phyloP scores from a whole-genome alignment of 2,113 vertebrate species.

The Ophthalmotilapia sp. region DNA sequence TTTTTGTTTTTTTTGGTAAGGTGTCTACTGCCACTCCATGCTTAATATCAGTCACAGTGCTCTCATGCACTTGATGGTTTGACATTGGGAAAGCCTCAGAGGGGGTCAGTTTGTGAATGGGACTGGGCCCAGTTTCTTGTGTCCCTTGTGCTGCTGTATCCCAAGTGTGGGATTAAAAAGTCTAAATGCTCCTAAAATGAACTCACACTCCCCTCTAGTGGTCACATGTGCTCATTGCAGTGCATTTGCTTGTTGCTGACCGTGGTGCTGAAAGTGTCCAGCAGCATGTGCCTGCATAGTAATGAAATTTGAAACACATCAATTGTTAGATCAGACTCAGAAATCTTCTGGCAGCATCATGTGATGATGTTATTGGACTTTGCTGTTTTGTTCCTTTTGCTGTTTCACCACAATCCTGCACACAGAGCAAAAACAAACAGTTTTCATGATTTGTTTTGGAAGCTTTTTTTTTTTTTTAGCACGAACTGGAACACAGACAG shows the following conservation, averaged over 20 bases:
- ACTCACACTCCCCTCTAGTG: neutral
- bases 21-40: neutral
- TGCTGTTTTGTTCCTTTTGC: neutral
- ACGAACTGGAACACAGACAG: neutral
- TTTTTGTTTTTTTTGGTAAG: neutral
- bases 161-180: neutral
- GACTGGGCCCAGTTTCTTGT: neutral
- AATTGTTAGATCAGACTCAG: neutral
- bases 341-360: neutral
- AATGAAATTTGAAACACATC: neutral
- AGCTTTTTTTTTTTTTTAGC: neutral
- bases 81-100: neutral
- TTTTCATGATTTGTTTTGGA: neutral
- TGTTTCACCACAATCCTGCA: neutral
- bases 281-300: neutral
- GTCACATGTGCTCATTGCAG: neutral
- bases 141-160: neutral
- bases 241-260: neutral
- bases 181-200: neutral
- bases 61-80: neutral
- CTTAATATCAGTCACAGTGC: neutral
- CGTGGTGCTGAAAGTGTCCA: constrained; percentile 37
- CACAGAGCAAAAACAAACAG: neutral
- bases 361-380: neutral
- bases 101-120: neutral